Evolutionary conservation across 2,888 invertebrate species (phyloP), one percentile per base, ranked within the genome.

Genomic region (Scelioninae gen. 2): DNA sequence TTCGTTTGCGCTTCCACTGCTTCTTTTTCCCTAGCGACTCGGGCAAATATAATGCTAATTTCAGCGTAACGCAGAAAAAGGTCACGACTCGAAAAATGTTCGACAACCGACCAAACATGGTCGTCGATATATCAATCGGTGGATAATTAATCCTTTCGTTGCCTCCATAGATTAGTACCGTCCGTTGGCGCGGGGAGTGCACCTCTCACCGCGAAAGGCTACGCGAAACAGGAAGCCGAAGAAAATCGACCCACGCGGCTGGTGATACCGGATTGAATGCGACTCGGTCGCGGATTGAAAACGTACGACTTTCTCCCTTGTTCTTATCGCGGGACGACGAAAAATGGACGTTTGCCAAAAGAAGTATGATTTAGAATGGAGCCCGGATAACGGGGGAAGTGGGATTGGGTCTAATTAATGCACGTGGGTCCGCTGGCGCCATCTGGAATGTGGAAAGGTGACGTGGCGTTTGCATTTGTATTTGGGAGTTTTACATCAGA

Each of bases 71-170:
- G 43, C 22, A 64, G 55, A 65, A 65, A 73, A 73, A 64, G 64
- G 58, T 73, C 64, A 69, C 63, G 60, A 64, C 52, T 57, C 63
- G 63, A 69, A 53, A 60, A 73, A 64, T 69, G 60, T 52, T 48
- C 28, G 53, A 63, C 64, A 65, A 68, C 50, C 64, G 58, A 31
- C 60, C 73, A 64, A 63, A 63, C 68, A 52, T 67, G 67, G 68
- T 63, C 68, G 45, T 48, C 65, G 60, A 70, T 74, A 74, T 74
- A 70, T 74, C 74, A 70, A 70, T 70, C 70, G 67, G 43, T 52
- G 65, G 63, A 74, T 69, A 74, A 74, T 74, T 74, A 69, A 74
- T 74, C 74, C 70, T 74, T 74, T 74, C 70, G 67, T 65, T 65
- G 55, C 55, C 69, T 68, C 63, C 19, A 63, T 68, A 58, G 68